These are phyloP conservation scores for Drosophila sp. DNA, from an alignment of 1,140 invertebrate genomes.

Conservation along the genomic window DNA sequence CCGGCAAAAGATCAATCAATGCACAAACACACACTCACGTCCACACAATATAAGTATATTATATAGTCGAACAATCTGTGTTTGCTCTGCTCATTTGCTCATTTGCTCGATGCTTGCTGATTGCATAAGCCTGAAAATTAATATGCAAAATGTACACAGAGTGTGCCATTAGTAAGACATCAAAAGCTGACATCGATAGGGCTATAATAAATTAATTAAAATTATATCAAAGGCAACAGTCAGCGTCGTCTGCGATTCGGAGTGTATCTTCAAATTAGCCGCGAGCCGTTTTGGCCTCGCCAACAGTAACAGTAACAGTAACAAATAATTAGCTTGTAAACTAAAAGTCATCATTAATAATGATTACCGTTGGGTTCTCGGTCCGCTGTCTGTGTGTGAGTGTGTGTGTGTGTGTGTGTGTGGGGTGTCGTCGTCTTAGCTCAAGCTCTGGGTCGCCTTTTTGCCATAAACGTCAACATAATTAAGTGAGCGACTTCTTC, in stretches of 20 bases:
- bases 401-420: background rate
- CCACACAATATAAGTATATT: background rate
- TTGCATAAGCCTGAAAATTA: constrained; percentile 51
- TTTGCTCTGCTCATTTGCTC: constrained; percentile 18
- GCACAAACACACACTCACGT: constrained; percentile 5
- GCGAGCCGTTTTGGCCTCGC: constrained; percentile 17
- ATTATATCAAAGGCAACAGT: constrained; percentile 72
- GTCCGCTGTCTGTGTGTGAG: constrained; percentile 8
- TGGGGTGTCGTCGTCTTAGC: constrained; percentile 30
- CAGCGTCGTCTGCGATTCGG: constrained; percentile 17
- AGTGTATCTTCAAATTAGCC: constrained; percentile 44
- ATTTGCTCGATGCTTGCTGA: constrained; percentile 12
- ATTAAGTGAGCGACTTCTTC: constrained; percentile 68
- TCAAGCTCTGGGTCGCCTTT: constrained; percentile 21
- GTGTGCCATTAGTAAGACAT: constrained; percentile 53
- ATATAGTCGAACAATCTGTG: background rate
- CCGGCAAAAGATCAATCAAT: constrained; percentile 49
- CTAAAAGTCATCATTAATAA: constrained; percentile 84
- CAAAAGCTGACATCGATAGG: constrained; percentile 56
- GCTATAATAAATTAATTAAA: constrained; percentile 79
- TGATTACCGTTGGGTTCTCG: constrained; percentile 66
- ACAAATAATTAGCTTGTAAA: constrained; percentile 84
- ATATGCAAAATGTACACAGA: constrained; percentile 63
- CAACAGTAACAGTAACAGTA: constrained; percentile 75
- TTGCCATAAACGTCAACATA: constrained; percentile 80